Conservation (phyloP, 2,113 vertebrate genomes). For the Fulica atra region DNA sequence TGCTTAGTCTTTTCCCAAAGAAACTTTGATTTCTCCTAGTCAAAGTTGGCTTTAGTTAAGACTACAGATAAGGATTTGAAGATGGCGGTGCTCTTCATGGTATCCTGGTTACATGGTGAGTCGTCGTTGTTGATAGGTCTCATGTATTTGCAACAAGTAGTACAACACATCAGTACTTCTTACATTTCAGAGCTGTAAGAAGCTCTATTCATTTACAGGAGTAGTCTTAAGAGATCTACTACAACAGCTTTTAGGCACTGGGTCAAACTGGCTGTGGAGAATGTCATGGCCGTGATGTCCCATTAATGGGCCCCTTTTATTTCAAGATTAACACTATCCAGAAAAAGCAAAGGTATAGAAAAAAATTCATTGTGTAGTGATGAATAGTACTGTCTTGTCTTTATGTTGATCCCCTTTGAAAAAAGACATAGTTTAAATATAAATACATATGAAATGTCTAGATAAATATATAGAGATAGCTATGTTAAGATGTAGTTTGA, state of each 20-base stretch:
- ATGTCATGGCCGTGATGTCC: background rate
- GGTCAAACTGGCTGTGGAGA: background rate
- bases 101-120: background rate
- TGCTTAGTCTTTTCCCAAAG: background rate
- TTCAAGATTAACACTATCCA: background rate
- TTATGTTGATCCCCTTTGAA: constrained; percentile 45
- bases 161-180: background rate
- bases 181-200: background rate
- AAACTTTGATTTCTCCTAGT: background rate
- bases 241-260: background rate
- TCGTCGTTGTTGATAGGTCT: background rate
- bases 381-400: background rate
- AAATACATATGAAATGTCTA: constrained; percentile 5
- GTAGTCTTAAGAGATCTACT: background rate
- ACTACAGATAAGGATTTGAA: background rate
- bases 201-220: background rate
- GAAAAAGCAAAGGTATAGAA: background rate
- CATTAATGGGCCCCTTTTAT: background rate
- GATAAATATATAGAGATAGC: constrained; percentile 15
- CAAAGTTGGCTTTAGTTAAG: background rate
- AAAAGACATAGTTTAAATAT: constrained; percentile 33
- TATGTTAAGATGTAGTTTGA: background rate
- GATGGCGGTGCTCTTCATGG: background rate
- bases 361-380: background rate
- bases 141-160: background rate